Percentiles rank a stretch among this genome's conserved stretches.
These are phyloP conservation scores for Leptopilina clavipes DNA, from an alignment of 1,140 invertebrate genomes.

Conservation along the genomic window DNA sequence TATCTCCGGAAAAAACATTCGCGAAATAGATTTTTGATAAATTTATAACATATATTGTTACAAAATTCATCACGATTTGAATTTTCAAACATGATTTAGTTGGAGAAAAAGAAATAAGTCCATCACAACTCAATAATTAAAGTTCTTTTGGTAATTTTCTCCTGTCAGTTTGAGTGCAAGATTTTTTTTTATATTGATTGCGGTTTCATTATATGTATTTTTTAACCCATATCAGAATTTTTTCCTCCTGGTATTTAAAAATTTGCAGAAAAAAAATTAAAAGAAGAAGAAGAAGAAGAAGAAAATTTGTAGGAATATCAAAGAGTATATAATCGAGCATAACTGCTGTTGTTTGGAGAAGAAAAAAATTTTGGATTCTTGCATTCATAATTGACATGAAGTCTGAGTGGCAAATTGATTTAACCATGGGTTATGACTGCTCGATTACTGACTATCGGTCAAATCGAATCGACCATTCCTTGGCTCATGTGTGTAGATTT, in stretches of 20 bases:
- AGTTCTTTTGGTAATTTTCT: too few species aligned
- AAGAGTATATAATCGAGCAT: background rate
- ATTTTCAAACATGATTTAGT: too few species aligned
- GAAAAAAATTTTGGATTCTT: background rate
- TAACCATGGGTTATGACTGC: constrained; percentile 62
- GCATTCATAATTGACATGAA: constrained; percentile 23
- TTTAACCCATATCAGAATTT: constrained; percentile 6
- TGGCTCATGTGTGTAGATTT: constrained; percentile 48
- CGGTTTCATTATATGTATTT: background rate
- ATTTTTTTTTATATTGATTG: background rate
- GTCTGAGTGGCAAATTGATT: constrained; percentile 50
- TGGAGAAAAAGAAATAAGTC: too few species aligned
- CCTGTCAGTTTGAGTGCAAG: too few species aligned
- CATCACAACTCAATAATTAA: too few species aligned
- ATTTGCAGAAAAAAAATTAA: background rate
- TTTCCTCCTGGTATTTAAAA: constrained; percentile 7
- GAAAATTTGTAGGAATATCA: background rate
- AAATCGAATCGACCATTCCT: constrained; percentile 45
- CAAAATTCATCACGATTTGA: too few species aligned
- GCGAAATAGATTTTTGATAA: background rate
- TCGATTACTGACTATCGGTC: constrained; percentile 50
- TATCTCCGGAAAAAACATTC: background rate
- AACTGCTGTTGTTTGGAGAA: constrained; percentile 16
- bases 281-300: background rate
- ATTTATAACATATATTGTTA: too few species aligned